Evolutionary conservation across 2,113 vertebrate species (phyloP).

Genomic region (Carollia perspicillata): DNA sequence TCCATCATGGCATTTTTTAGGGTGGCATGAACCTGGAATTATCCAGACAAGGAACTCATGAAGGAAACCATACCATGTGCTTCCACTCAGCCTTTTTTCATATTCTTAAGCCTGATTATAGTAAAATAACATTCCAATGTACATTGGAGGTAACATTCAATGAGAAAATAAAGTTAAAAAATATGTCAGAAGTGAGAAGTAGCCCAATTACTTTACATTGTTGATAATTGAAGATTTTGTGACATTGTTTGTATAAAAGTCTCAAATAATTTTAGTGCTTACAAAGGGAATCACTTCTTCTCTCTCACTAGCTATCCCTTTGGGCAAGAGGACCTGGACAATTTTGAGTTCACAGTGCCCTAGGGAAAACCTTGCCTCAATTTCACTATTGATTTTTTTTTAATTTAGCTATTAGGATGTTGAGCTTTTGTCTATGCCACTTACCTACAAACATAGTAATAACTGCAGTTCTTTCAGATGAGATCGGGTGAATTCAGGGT

Average conservation of each 20-base stretch:
- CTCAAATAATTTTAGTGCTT: neutral
- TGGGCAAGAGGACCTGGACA: neutral
- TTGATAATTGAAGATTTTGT: neutral
- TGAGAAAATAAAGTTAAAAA: conserved; percentile 6
- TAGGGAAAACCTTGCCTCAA: neutral
- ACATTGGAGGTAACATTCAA: neutral
- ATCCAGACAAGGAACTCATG: neutral
- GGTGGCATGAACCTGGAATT: neutral
- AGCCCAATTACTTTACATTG: neutral
- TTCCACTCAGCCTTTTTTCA: neutral
- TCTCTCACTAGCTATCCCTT: neutral
- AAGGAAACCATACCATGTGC: neutral
- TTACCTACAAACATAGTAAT: neutral
- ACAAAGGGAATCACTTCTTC: neutral
- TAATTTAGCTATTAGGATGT: neutral
- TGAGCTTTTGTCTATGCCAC: neutral
- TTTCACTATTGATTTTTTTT: neutral
- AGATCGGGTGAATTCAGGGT: too few species aligned
- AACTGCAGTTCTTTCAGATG: neutral
- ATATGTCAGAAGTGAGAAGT: neutral
- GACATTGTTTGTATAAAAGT: neutral
- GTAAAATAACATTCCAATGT: neutral
- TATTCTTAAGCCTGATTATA: neutral
- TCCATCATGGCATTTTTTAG: neutral
- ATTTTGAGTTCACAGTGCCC: conserved; percentile 21